phyloP scores from a whole-genome alignment of 2,888 invertebrate genomes.

The Portevinia maculata region DNA sequence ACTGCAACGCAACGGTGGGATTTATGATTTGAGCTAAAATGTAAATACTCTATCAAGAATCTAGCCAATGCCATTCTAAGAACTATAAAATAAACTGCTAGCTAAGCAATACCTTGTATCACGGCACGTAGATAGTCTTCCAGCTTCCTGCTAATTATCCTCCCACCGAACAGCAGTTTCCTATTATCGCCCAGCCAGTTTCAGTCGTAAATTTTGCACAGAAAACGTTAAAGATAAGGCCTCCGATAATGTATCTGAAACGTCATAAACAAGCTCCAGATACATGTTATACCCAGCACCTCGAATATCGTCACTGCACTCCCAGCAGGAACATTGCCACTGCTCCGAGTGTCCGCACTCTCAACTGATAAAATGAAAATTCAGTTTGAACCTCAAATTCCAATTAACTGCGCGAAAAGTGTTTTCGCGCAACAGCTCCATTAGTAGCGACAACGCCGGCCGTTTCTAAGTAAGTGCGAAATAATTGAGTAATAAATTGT shows the following conservation, averaged over 20 bases:
- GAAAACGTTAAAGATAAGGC: slow-evolving; percentile 66
- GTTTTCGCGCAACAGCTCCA: slow-evolving; percentile 72
- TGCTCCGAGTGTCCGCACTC: slow-evolving; percentile 12
- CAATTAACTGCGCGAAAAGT: slow-evolving; percentile 57
- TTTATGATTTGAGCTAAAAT: slow-evolving; percentile 53
- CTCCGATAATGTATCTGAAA: slow-evolving; percentile 65
- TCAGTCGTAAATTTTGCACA: slow-evolving; percentile 35
- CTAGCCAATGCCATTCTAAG: slow-evolving; percentile 30
- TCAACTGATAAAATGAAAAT: slow-evolving; percentile 58
- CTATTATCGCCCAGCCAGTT: slow-evolving; percentile 30
- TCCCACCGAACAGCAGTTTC: slow-evolving; percentile 58
- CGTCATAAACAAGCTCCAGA: slow-evolving; percentile 71
- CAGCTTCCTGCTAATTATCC: slow-evolving; percentile 65
- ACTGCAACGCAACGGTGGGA: slow-evolving; percentile 23
- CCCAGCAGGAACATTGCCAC: background rate
- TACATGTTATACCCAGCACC: slow-evolving; percentile 44
- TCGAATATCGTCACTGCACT: slow-evolving; percentile 22
- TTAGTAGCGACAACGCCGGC: slow-evolving; percentile 64
- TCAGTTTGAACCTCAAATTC: slow-evolving; percentile 55
- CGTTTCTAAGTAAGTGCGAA: slow-evolving; percentile 70
- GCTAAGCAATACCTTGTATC: background rate
- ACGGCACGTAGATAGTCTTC: slow-evolving; percentile 1
- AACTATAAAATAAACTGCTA: slow-evolving; percentile 37
- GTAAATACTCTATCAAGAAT: slow-evolving; percentile 57
- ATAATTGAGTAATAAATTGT: slow-evolving; percentile 73